Percentiles rank a stretch among this genome's conserved stretches.
Conservation (phyloP, 2,888 invertebrate genomes). For the Aleiodes testaceus region DNA sequence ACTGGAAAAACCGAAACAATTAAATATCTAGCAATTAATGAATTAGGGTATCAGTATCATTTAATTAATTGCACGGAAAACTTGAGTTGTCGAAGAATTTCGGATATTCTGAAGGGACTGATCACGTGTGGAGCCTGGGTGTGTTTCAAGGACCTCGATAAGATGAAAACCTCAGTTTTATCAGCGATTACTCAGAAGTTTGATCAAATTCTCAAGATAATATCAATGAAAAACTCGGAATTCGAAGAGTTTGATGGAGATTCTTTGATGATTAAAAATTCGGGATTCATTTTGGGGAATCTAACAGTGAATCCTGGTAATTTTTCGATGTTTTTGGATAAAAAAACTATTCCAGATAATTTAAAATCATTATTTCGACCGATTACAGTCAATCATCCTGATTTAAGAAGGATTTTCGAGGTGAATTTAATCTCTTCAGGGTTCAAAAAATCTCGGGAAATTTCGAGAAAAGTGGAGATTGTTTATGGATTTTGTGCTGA, state of each 20-base stretch:
- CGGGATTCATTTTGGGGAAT: slow-evolving; percentile 77
- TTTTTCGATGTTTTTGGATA: slow-evolving; percentile 67
- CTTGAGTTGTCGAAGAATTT: slow-evolving; percentile 36
- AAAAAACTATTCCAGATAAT: slow-evolving; percentile 76
- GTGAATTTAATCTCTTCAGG: slow-evolving; percentile 77
- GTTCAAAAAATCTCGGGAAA: slow-evolving; percentile 74
- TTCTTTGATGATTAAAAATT: slow-evolving; percentile 76
- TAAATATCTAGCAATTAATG: slow-evolving; percentile 75
- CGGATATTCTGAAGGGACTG: slow-evolving; percentile 75
- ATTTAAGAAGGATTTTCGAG: slow-evolving; percentile 77
- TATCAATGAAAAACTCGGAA: slow-evolving; percentile 68
- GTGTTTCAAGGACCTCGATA: slow-evolving; percentile 77
- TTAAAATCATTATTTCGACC: slow-evolving; percentile 77
- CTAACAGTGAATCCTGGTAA: slow-evolving; percentile 75
- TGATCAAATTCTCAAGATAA: slow-evolving; percentile 73
- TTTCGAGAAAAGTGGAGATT: slow-evolving; percentile 76
- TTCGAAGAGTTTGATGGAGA: slow-evolving; percentile 75
- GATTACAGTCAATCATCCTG: slow-evolving; percentile 78
- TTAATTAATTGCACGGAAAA: slow-evolving; percentile 77
- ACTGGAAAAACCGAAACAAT: slow-evolving; percentile 76
- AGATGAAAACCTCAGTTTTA: slow-evolving; percentile 74
- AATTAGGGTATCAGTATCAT: slow-evolving; percentile 76
- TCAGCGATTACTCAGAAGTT: slow-evolving; percentile 77
- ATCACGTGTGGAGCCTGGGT: slow-evolving; percentile 77
- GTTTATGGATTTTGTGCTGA: slow-evolving; percentile 76